Percentiles rank a stretch among this genome's conserved stretches.
Evolutionary conservation across 2,113 vertebrate genomes (phyloP).

Genomic region (Amphiprion ocellaris): DNA sequence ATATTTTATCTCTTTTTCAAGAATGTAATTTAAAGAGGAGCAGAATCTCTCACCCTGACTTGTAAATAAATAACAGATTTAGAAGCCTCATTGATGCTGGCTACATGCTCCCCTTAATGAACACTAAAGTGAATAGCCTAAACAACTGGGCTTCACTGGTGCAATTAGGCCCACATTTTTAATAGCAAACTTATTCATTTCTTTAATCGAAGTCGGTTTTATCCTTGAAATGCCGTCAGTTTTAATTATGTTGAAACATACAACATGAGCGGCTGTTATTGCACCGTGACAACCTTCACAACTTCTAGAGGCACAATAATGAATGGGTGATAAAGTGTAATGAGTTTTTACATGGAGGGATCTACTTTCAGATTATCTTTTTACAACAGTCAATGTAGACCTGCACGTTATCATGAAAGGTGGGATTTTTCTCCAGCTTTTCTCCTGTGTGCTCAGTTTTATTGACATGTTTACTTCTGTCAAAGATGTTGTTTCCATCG

Average conservation of each 20-base stretch:
- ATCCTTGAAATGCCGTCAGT: conserved; percentile 63
- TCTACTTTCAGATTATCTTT: conserved; percentile 33
- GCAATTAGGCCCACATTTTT: conserved; percentile 63
- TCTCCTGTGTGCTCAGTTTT: conserved; percentile 42
- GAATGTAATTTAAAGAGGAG: conserved; percentile 30
- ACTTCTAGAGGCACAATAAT: conserved; percentile 36
- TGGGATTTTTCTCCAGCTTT: conserved; percentile 23
- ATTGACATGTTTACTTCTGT: conserved; percentile 74
- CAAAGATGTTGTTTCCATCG: conserved; percentile 40
- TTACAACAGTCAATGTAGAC: conserved; percentile 20
- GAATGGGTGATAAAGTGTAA: conserved; percentile 49
- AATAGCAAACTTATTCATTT: conserved; percentile 70
- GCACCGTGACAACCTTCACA: conserved; percentile 37
- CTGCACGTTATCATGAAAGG: conserved; percentile 28
- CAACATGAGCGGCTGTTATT: conserved; percentile 29
- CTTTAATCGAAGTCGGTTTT: conserved; percentile 66
- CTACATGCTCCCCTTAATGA: conserved; percentile 50
- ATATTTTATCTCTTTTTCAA: conserved; percentile 33
- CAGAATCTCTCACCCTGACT: conserved; percentile 41
- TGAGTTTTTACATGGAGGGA: conserved; percentile 19
- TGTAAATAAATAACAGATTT: conserved; percentile 50
- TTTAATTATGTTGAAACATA: conserved; percentile 54
- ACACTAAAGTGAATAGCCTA: conserved; percentile 61
- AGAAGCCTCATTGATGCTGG: conserved; percentile 19
- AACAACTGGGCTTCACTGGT: conserved; percentile 52